Conservation (phyloP, 2,113 vertebrate genomes). For the Lutjanus erythropterus region DNA sequence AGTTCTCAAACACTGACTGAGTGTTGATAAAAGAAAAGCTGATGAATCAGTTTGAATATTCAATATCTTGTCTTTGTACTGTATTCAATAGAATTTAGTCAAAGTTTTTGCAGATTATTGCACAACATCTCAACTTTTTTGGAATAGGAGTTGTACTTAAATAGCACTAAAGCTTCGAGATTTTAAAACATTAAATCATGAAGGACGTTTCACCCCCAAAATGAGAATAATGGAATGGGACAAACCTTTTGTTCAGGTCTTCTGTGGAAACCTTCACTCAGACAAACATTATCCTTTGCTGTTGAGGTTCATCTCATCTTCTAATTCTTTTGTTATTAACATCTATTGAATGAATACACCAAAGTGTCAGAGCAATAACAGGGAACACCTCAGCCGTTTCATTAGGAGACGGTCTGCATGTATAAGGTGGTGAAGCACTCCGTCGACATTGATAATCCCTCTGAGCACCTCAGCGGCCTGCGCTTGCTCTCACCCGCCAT, state of each 20-base stretch:
- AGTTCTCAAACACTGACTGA: too few relatives aligned
- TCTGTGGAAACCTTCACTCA: not conserved
- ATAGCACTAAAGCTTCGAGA: not conserved
- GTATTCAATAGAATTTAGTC: too few relatives aligned
- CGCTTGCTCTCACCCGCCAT: conserved; percentile 2
- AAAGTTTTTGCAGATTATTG: too few relatives aligned
- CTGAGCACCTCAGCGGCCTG: conserved; percentile 33
- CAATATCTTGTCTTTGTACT: too few relatives aligned
- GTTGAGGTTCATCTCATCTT: conserved; percentile 29
- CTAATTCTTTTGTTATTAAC: conserved; percentile 62
- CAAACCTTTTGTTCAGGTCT: conserved; percentile 16
- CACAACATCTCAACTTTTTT: too few relatives aligned
- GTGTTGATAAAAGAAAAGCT: too few relatives aligned
- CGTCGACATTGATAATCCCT: conserved; percentile 58
- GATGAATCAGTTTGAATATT: too few relatives aligned
- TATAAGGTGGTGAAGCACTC: conserved; percentile 36
- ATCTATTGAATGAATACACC: conserved; percentile 43
- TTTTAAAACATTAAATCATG: not conserved
- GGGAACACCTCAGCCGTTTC: conserved; percentile 52
- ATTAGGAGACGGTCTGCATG: conserved; percentile 40
- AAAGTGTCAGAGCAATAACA: conserved; percentile 58
- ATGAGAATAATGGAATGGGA: not conserved
- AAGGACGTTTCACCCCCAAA: not conserved
- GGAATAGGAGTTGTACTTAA: not conserved
- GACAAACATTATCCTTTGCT: not conserved